Percentiles rank a stretch among this genome's conserved stretches.
phyloP scores from a whole-genome alignment of 1,140 invertebrate species.

The Paraescarpia echinospica region DNA sequence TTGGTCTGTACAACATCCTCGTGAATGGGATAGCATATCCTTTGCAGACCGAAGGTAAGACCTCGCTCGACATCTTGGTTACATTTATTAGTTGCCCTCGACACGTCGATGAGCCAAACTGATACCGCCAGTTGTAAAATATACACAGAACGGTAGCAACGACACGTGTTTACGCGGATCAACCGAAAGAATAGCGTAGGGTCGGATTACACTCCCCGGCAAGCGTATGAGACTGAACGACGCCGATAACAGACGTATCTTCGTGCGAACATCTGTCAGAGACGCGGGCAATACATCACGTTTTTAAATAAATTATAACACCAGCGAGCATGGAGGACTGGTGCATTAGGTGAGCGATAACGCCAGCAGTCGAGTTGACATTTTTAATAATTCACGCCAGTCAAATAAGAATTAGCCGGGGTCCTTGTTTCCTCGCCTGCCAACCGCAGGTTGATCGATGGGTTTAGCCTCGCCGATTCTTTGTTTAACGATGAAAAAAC shows the following conservation, averaged over 20 bases:
- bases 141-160: not conserved
- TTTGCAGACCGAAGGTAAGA: too few species aligned
- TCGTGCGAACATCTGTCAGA: not conserved
- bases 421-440: not conserved
- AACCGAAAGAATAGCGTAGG: not conserved
- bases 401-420: constrained; percentile 1
- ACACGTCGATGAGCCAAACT: not conserved
- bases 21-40: not conserved
- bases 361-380: not conserved
- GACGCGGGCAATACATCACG: not conserved
- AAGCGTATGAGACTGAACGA: not conserved
- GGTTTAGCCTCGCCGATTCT: not conserved
- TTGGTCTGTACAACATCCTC: not conserved
- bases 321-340: not conserved
- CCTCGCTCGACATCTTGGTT: not conserved
- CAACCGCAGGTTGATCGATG: not conserved
- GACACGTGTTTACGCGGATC: not conserved
- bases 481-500: not conserved
- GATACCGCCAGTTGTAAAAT: not conserved
- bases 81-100: not conserved
- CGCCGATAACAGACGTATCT: not conserved
- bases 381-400: constrained; percentile 6
- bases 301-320: not conserved
- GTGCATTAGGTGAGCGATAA: not conserved
- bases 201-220: not conserved